A percentile compares a stretch with the other conserved stretches of the same genome.
These are phyloP conservation scores for Poeciliopsis occidentalis DNA, from an alignment of 2,113 vertebrate genomes.

Conservation along the genomic window DNA sequence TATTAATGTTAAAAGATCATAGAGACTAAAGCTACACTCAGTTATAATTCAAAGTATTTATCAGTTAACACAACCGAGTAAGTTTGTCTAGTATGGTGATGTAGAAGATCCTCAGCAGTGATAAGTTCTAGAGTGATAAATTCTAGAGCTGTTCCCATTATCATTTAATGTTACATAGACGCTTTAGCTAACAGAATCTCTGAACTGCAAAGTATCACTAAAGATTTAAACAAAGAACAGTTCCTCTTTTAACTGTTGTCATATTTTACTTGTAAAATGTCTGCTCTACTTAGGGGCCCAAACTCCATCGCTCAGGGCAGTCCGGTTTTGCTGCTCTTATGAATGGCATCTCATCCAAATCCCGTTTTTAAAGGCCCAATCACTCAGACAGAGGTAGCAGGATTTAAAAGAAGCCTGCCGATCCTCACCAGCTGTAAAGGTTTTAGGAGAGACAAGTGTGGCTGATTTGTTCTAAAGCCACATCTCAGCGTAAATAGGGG, in stretches of 20 bases:
- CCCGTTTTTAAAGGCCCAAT: constrained; percentile 57
- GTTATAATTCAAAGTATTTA: constrained; percentile 15
- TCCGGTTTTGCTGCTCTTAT: constrained; percentile 61
- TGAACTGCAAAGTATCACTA: constrained; percentile 47
- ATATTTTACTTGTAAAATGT: constrained; percentile 58
- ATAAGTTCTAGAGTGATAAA: constrained; percentile 25
- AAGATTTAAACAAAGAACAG: constrained; percentile 50
- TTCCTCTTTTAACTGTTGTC: constrained; percentile 38
- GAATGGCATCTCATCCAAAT: constrained; percentile 63
- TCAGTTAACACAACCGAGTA: constrained; percentile 2
- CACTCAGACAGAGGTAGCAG: constrained; percentile 53
- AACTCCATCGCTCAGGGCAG: constrained; percentile 61
- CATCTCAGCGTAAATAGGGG: constrained; percentile 53
- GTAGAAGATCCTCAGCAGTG: constrained; percentile 15
- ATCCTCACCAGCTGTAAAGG: constrained; percentile 50
- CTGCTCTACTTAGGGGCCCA: constrained; percentile 63
- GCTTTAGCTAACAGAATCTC: constrained; percentile 36
- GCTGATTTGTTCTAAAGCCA: constrained; percentile 61
- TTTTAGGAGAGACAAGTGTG: constrained; percentile 48
- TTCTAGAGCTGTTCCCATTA: constrained; percentile 38
- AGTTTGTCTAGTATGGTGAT: constrained; percentile 13
- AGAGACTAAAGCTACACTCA: not conserved
- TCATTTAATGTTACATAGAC: constrained; percentile 54
- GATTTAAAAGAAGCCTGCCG: constrained; percentile 53
- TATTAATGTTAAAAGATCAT: constrained; percentile 14